Evolutionary conservation across 2,888 invertebrate species (phyloP), one percentile per base, ranked within the genome.

Genomic region (Caenorhabditis zanzibari): DNA sequence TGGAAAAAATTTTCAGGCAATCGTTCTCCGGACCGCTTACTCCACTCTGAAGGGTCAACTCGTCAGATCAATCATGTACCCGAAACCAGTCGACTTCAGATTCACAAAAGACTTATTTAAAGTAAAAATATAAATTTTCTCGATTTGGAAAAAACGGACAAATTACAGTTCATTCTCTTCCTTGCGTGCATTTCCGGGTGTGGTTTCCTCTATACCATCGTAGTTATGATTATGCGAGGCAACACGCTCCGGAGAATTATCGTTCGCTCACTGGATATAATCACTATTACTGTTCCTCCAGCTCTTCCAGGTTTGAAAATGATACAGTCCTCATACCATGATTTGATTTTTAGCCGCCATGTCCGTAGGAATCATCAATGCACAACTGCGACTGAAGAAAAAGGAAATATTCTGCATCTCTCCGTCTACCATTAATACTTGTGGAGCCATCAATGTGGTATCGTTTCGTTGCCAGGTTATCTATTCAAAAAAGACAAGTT

Each of bases 221-320:
- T 96, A 2, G 94, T 96, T 5, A 98, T 97, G 95, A 95, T 96
- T 26, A 59, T 63, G 6, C 84, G 90, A 4, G 90, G 90, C 22
- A 84, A 74, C 35, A 63, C 84, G 2, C 4, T 88, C 14, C 82
- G 85, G 49, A 87, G 77, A 24, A 95, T 96, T 88, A 93, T 95
- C 5, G 93, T 96, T 54, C 95, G 96, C 63, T 95, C 96, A 1
- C 93, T 97, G 86, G 97, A 97, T 92, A 95, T 97, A 79, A 95
- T 97, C 86, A 97, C 97, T 0, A 96, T 97, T 88, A 96, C 96
- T 16, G 96, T 97, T 35, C 97, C 97, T 0, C 97, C 97, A 9
- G 96, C 97, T 14, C 93, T 97, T 63, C 97, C 97, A 7, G 88
- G 79, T 84, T 58, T 12, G 32, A 32, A 35, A 61, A 12, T 24